Conservation (phyloP, 92 coral and sea anemone genomes). For the Desmophyllum pertusum region DNA sequence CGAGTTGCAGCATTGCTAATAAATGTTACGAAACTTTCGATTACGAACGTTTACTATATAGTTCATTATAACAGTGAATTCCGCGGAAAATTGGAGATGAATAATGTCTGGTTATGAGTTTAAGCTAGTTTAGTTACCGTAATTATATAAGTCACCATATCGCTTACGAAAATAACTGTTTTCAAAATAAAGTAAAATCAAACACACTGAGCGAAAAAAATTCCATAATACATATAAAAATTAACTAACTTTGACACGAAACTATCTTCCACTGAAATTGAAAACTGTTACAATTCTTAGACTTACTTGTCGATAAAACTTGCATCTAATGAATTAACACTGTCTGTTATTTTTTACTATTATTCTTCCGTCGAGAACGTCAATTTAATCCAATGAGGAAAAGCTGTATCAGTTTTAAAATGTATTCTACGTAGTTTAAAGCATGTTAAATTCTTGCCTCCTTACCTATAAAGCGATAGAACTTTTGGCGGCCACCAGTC, state of each 20-base stretch:
- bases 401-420: neutral
- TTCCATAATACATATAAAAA: neutral
- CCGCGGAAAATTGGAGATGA: too few species aligned
- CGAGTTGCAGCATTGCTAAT: too few species aligned
- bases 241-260: too few species aligned
- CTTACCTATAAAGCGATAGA: slow-evolving; percentile 14
- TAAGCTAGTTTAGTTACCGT: too few species aligned
- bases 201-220: neutral
- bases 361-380: neutral
- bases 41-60: too few species aligned
- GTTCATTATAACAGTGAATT: too few species aligned
- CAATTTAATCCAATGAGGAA: neutral
- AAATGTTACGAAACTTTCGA: too few species aligned
- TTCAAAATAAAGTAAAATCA: neutral
- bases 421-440: neutral
- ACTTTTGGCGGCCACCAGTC: slow-evolving; percentile 6
- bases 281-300: neutral
- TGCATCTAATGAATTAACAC: neutral
- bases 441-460: neutral
- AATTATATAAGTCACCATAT: neutral
- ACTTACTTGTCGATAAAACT: neutral
- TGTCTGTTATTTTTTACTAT: neutral
- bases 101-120: too few species aligned
- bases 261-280: too few species aligned
- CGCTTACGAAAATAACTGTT: neutral